phyloP scores from a whole-genome alignment of 2,113 vertebrate genomes.

The Poeciliopsis occidentalis region DNA sequence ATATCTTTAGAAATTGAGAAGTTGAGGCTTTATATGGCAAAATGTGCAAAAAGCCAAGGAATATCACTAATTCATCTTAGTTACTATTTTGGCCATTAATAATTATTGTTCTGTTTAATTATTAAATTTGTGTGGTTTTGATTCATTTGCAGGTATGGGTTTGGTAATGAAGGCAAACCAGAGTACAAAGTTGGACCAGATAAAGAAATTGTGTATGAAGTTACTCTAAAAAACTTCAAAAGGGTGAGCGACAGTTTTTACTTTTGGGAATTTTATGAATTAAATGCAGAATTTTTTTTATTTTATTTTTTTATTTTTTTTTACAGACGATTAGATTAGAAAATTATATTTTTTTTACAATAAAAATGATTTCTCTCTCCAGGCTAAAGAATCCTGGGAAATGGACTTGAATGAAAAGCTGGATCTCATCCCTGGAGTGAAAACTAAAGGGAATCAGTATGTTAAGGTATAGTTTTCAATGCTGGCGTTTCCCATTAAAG shows the following conservation, averaged over 20 bases:
- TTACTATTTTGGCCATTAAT: neutral
- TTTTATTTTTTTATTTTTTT: too few species aligned
- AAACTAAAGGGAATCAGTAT: conserved; percentile 94
- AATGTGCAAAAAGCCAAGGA: neutral
- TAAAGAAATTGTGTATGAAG: conserved; percentile 88
- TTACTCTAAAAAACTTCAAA: conserved; percentile 91
- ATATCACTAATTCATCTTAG: neutral
- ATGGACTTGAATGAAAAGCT: conserved; percentile 96
- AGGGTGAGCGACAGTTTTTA: conserved; percentile 82
- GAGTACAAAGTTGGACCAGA: conserved; percentile 88
- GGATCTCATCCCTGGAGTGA: conserved; percentile 83
- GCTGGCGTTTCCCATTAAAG: neutral
- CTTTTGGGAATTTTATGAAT: neutral
- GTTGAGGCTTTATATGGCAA: neutral
- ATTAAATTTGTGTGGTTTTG: neutral
- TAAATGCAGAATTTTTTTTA: neutral
- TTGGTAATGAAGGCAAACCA: conserved; percentile 88
- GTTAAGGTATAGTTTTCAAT: conserved; percentile 83
- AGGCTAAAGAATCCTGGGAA: conserved; percentile 98
- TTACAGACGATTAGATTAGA: neutral
- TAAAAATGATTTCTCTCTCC: conserved; percentile 15
- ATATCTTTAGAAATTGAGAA: neutral
- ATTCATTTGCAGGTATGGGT: conserved; percentile 85
- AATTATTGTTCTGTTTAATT: neutral
- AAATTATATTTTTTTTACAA: neutral